Percentiles rank a stretch among this genome's conserved stretches.
Evolutionary conservation across 2,113 vertebrate species (phyloP).

Genomic region (Lampris incognitus): DNA sequence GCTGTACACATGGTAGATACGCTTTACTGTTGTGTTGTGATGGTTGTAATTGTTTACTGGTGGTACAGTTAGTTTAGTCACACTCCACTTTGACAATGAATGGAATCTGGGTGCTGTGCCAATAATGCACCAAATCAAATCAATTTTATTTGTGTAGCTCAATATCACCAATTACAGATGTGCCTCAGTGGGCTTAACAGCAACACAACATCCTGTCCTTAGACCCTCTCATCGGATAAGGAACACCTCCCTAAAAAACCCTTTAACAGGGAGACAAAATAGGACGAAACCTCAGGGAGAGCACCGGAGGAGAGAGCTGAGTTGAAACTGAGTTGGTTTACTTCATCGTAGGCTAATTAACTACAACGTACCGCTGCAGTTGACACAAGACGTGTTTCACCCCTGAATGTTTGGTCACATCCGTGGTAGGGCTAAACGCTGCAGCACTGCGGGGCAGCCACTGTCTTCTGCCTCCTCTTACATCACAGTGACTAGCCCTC

Average conservation of each 20-base stretch:
- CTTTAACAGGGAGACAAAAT: no score
- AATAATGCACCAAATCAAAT: constrained; percentile 9
- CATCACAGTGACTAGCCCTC: neutral
- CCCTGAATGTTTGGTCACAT: neutral
- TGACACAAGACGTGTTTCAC: neutral
- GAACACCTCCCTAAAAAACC: no score
- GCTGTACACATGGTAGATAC: no score
- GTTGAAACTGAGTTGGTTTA: constrained; percentile 37
- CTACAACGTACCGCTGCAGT: constrained; percentile 25
- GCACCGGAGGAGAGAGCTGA: constrained; percentile 37
- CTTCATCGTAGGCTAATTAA: constrained; percentile 33
- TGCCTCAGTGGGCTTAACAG: no score
- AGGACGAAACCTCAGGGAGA: no score
- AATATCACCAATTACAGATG: no score
- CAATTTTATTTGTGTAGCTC: no score
- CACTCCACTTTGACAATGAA: neutral
- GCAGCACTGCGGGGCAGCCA: neutral
- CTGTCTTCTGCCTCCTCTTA: constrained; percentile 20
- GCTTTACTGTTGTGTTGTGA: no score
- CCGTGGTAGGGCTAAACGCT: no score
- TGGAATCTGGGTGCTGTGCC: constrained; percentile 12
- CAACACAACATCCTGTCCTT: no score
- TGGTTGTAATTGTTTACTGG: no score
- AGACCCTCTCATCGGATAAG: no score
- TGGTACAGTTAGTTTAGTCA: neutral